These are phyloP conservation scores for Siphonodentalium dalli DNA, from an alignment of 2,888 invertebrate species.

Conservation along the genomic window DNA sequence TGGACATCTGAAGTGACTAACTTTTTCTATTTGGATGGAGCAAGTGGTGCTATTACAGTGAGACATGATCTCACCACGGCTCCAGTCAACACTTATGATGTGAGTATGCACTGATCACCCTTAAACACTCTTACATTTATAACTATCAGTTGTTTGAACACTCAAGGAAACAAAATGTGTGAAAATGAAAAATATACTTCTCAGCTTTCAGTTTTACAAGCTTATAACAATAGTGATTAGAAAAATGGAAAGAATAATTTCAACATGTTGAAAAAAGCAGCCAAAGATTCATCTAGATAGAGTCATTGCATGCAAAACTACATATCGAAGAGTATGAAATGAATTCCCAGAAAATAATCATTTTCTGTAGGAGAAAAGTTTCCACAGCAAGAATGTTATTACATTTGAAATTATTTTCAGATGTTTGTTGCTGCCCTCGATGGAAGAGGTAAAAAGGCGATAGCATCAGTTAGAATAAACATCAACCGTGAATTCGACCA, in stretches of 20 bases:
- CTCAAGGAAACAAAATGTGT: background rate
- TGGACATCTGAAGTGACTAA: slow-evolving; percentile 28
- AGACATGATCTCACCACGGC: slow-evolving; percentile 33
- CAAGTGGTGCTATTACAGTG: slow-evolving; percentile 42
- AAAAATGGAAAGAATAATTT: too few relatives aligned
- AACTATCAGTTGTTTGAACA: background rate
- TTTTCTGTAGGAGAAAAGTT: too few relatives aligned
- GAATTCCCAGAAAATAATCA: too few relatives aligned
- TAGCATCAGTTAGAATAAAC: slow-evolving; percentile 40
- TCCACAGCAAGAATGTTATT: too few relatives aligned
- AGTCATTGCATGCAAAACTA: too few relatives aligned
- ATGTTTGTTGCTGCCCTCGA: slow-evolving; percentile 41
- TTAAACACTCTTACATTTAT: too few relatives aligned
- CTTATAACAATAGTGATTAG: too few relatives aligned
- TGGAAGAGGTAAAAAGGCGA: slow-evolving; percentile 35
- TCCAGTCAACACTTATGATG: slow-evolving; percentile 32
- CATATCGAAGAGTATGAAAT: too few relatives aligned
- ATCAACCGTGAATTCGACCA: slow-evolving; percentile 37
- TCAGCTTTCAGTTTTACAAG: too few relatives aligned
- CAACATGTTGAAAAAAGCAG: too few relatives aligned
- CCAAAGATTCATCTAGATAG: too few relatives aligned
- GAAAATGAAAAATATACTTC: background rate
- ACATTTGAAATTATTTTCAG: too few relatives aligned
- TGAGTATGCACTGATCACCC: slow-evolving; percentile 25
- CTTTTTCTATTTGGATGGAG: slow-evolving; percentile 53